These are phyloP conservation scores for Anguilla rostrata DNA, from an alignment of 2,113 vertebrate species.

Conservation along the genomic window DNA sequence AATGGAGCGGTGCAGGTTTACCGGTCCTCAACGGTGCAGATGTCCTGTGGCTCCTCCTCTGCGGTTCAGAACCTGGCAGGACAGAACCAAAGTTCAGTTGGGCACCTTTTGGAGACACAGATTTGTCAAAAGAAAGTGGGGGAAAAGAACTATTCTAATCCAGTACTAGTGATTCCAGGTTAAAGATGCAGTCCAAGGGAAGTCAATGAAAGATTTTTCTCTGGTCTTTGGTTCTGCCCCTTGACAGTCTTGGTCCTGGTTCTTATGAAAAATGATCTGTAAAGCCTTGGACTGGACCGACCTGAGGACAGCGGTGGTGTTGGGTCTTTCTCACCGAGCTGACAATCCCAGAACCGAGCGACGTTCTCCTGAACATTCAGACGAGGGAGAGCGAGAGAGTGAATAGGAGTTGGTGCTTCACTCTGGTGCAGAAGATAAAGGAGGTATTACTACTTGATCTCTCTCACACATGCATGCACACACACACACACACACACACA, in stretches of 20 bases:
- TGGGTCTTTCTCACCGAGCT: not conserved
- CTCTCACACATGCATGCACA: constrained; percentile 34
- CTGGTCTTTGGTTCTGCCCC: not conserved
- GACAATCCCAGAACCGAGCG: not conserved
- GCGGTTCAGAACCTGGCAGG: not conserved
- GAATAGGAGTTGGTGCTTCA: constrained; percentile 31
- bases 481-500: constrained; percentile 40
- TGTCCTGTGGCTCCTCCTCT: not conserved
- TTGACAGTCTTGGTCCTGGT: not conserved
- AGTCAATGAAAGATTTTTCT: not conserved
- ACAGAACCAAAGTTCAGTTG: not conserved
- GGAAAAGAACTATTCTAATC: not conserved
- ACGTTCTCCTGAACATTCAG: not conserved
- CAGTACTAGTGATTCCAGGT: not conserved
- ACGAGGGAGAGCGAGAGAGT: not conserved
- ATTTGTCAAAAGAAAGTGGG: not conserved
- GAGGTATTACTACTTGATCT: constrained; percentile 1
- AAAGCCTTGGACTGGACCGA: not conserved
- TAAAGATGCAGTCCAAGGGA: not conserved
- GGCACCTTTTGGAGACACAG: not conserved
- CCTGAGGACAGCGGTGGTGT: not conserved
- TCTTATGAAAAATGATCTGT: not conserved
- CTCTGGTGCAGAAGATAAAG: constrained; percentile 34
- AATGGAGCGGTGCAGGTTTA: not conserved
- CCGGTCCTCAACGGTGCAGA: not conserved